Percentiles rank a stretch among this genome's conserved stretches.
These are phyloP conservation scores for Mesocricetus auratus DNA, from an alignment of 2,113 vertebrate genomes.

Conservation along the genomic window DNA sequence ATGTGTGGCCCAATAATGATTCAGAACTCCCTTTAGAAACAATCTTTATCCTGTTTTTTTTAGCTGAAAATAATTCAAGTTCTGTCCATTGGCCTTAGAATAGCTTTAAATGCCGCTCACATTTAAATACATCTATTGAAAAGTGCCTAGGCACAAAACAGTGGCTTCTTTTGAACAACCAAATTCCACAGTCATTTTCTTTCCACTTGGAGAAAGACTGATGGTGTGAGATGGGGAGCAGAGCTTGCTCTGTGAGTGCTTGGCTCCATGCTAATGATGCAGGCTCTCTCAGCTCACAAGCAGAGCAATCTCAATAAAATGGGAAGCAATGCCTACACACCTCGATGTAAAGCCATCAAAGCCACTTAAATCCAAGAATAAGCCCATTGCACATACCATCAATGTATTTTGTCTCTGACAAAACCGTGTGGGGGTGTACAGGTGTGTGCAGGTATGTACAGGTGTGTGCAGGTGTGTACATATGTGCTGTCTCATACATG, in stretches of 20 bases:
- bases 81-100: neutral
- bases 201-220: neutral
- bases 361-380: neutral
- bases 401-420: neutral
- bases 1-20: neutral
- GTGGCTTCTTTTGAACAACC: neutral
- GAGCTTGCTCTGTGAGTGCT: neutral
- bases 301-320: neutral
- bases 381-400: neutral
- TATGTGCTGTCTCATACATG: neutral
- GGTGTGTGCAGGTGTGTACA: too few relatives aligned
- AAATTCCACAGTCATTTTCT: neutral
- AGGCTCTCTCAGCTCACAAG: neutral
- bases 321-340: neutral
- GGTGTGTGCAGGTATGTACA: too few relatives aligned
- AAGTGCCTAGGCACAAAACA: neutral
- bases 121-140: neutral
- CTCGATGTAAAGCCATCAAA: neutral
- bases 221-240: neutral
- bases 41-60: conserved; percentile 1
- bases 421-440: neutral
- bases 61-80: neutral
- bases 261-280: too few relatives aligned
- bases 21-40: neutral
- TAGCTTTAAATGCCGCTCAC: neutral